Base-by-base conservation (phyloP, 1,140 invertebrate species). In the Ceratosolen solmsi region DNA sequence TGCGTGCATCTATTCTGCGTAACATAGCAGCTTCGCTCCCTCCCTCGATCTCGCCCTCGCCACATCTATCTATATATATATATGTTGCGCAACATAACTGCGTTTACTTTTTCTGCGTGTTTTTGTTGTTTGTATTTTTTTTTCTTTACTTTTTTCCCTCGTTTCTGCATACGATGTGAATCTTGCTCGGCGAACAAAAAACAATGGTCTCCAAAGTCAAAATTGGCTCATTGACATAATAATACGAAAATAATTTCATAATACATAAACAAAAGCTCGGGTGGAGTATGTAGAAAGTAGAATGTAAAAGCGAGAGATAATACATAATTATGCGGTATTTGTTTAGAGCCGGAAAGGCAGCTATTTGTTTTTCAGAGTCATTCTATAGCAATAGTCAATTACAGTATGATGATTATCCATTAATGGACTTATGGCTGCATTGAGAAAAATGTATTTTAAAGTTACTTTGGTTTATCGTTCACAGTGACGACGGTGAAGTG, bases 291-390 rank as follows among this genome's bases (percentile, higher is more conserved):
- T 13, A 3, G 13, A 25, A 2, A 46, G 36, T 9, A n/a, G n/a
- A n/a, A n/a, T n/a, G n/a, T n/a, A n/a, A n/a, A n/a, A n/a, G n/a
- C n/a, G n/a, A n/a, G n/a, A n/a, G n/a, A n/a, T n/a, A n/a, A n/a
- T n/a, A n/a, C n/a, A n/a, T n/a, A n/a, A n/a, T 11, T 46, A 15
- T 46, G 65, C 38, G 15, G 22, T 27, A 27, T 72, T 72, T 49
- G 70, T 72, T 72, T 46, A 49, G 70, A 72, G 38, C 70, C 41
- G 70, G 70, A 72, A 70, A 46, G 38, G 58, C 58, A n/a, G n/a
- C n/a, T n/a, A n/a, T n/a, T n/a, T n/a, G n/a, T n/a, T n/a, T n/a
- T n/a, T n/a, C n/a, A n/a, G n/a, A n/a, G n/a, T n/a, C n/a, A n/a
- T n/a, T n/a, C n/a, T n/a, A n/a, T n/a, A n/a, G n/a, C n/a, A n/a